Conservation (phyloP, 2,888 invertebrate genomes). For the Noctua comes region DNA sequence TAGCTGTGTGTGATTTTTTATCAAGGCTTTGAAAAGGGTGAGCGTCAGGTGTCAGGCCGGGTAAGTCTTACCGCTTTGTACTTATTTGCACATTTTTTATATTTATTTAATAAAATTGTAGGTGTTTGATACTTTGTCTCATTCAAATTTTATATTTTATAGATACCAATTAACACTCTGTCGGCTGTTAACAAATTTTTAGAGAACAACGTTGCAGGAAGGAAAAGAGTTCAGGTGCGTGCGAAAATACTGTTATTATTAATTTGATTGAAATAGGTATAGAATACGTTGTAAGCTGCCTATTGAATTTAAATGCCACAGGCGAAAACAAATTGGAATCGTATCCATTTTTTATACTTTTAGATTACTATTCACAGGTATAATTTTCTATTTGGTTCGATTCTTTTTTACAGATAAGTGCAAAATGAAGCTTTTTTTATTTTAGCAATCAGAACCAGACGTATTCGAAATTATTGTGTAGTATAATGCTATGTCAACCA, state of each 20-base stretch:
- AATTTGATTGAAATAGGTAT: neutral
- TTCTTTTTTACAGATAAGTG: neutral
- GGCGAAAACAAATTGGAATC: neutral
- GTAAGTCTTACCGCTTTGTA: constrained; percentile 54
- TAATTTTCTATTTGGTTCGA: neutral
- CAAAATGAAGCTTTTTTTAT: neutral
- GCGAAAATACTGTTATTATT: neutral
- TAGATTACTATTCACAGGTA: neutral
- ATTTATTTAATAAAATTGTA: neutral
- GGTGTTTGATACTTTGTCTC: neutral
- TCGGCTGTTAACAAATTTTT: constrained; percentile 92
- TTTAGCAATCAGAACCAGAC: neutral
- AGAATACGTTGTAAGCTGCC: neutral
- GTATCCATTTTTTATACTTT: accelerated
- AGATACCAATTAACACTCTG: constrained; percentile 93
- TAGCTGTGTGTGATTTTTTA: constrained; percentile 1
- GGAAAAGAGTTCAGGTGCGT: constrained; percentile 82
- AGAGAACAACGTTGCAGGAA: constrained; percentile 86
- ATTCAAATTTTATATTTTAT: constrained; percentile 67
- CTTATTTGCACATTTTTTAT: neutral
- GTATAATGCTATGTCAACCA: too few species aligned
- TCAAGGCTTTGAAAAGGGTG: constrained; percentile 1
- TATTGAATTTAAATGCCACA: neutral
- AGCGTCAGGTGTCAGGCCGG: constrained; percentile 12
- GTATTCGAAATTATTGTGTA: neutral